These are phyloP conservation scores for Drosophila erecta DNA, from an alignment of 1,140 invertebrate genomes.

Conservation along the genomic window DNA sequence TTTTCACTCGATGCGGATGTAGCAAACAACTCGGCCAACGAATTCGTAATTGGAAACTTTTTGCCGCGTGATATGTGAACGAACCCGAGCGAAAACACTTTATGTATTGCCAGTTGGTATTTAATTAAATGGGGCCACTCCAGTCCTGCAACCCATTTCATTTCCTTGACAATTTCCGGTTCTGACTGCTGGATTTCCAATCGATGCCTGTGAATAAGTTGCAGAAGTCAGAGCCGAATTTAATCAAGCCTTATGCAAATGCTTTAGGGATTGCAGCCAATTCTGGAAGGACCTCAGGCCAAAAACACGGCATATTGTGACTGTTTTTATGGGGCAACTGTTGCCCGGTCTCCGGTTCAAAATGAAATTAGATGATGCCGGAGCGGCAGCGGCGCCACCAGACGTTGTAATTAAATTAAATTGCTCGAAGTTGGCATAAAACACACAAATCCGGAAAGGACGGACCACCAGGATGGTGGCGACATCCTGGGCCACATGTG, in stretches of 20 bases:
- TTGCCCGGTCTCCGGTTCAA: slow-evolving; percentile 20
- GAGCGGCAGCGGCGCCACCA: slow-evolving; percentile 35
- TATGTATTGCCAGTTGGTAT: slow-evolving; percentile 20
- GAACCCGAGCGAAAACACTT: neutral
- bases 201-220: slow-evolving; percentile 1
- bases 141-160: slow-evolving; percentile 43
- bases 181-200: slow-evolving; percentile 5
- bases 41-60: slow-evolving; percentile 71
- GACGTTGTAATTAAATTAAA: slow-evolving; percentile 75
- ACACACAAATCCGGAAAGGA: slow-evolving; percentile 18
- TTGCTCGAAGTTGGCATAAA: slow-evolving; percentile 68
- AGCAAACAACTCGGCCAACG: slow-evolving; percentile 31
- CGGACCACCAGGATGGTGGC: neutral
- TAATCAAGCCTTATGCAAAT: slow-evolving; percentile 63
- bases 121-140: slow-evolving; percentile 53
- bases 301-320: slow-evolving; percentile 59
- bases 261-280: slow-evolving; percentile 41
- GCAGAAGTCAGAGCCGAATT: slow-evolving; percentile 14
- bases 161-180: slow-evolving; percentile 37
- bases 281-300: slow-evolving; percentile 46
- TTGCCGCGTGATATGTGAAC: slow-evolving; percentile 31
- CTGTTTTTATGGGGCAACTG: slow-evolving; percentile 43
- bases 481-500: slow-evolving; percentile 40
- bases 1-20: slow-evolving; percentile 45
- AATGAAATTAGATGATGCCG: slow-evolving; percentile 72